A percentile compares a stretch with the other conserved stretches of the same genome.
These are phyloP conservation scores for Choloepus didactylus DNA, from an alignment of 2,797 vertebrate species.

Conservation along the genomic window DNA sequence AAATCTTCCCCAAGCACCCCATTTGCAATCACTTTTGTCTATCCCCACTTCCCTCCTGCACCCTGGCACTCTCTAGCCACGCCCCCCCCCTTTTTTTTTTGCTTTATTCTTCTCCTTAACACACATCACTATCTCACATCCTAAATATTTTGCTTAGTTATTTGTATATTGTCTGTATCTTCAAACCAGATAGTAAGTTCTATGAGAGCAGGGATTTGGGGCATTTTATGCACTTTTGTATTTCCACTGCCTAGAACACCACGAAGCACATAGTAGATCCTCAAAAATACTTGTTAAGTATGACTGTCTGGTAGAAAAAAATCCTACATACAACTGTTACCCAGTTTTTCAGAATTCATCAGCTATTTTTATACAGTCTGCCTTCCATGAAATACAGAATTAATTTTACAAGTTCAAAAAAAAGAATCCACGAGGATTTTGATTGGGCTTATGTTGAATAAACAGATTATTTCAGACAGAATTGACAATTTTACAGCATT, in stretches of 20 bases:
- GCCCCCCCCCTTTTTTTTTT: background rate
- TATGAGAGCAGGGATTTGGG: background rate
- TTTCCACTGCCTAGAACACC: background rate
- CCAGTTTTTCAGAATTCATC: background rate
- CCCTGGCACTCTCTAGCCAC: background rate
- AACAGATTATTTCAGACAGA: constrained; percentile 26
- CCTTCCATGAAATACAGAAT: background rate
- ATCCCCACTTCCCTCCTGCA: fast-evolving
- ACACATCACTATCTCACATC: background rate
- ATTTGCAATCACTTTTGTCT: background rate
- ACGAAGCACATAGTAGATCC: background rate
- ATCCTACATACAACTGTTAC: background rate
- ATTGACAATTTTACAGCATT: background rate
- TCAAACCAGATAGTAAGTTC: background rate
- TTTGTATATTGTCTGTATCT: background rate
- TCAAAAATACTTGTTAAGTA: background rate
- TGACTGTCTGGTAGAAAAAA: background rate
- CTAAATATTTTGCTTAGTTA: background rate
- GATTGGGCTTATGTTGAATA: background rate
- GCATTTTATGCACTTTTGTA: background rate
- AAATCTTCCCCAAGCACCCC: background rate
- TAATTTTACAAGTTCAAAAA: background rate
- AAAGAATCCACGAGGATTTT: background rate
- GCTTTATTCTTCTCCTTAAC: background rate
- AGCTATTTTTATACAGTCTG: background rate